A percentile compares a stretch with the other conserved stretches of the same genome.
Conservation (phyloP, 2,797 vertebrate species). For the Tarsius wallacei region DNA sequence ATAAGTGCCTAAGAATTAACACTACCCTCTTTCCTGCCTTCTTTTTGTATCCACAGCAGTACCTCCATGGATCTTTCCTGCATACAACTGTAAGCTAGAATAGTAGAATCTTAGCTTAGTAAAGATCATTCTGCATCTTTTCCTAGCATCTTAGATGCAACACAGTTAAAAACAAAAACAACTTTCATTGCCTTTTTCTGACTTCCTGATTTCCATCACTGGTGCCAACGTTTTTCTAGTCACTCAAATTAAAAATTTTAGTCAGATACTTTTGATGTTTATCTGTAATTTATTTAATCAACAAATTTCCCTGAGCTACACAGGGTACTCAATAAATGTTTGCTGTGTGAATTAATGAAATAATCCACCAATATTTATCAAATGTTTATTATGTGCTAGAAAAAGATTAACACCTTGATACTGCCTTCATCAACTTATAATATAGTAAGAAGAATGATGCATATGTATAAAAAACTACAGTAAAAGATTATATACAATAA, state of each 20-base stretch:
- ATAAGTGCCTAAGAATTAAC: constrained; percentile 28
- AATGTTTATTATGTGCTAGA: constrained; percentile 10
- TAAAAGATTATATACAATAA: not conserved
- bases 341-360: constrained; percentile 47
- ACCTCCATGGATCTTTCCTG: not conserved
- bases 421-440: constrained; percentile 5
- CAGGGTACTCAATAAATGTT: not conserved
- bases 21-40: not conserved
- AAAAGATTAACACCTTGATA: not conserved
- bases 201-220: constrained; percentile 31
- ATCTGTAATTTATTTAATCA: constrained; percentile 45
- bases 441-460: not conserved
- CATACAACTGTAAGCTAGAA: not conserved
- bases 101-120: constrained; percentile 17
- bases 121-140: constrained; percentile 40
- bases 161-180: constrained; percentile 22
- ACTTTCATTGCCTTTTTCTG: not conserved
- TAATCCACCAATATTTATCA: constrained; percentile 41
- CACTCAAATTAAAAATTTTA: constrained; percentile 28
- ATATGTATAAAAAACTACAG: not conserved
- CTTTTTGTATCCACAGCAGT: constrained; percentile 13
- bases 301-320: not conserved
- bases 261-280: not conserved
- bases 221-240: constrained; percentile 6
- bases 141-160: constrained; percentile 39